Evolutionary conservation across 2,888 invertebrate genomes (phyloP), one percentile per base, ranked within the genome.

Genomic region (Chaitophorus viminalis): DNA sequence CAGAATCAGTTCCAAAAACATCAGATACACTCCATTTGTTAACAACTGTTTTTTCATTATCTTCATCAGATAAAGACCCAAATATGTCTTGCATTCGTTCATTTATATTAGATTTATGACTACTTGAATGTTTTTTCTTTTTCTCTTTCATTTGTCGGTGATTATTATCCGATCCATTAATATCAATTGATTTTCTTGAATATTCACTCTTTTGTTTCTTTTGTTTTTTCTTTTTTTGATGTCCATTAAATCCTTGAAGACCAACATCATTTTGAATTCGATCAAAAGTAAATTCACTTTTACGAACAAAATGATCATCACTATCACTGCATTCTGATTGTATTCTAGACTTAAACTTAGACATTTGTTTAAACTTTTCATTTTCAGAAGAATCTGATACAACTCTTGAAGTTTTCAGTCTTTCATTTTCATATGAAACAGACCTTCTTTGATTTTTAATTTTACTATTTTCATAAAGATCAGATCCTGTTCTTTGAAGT

Each of bases 61-160:
- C 93, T 89, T 94, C 95, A 90, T 96, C 97, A 1, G 97, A 96
- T 89, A 96, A 92, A 21, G 96, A 95, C 0, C 96, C 97, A 92
- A 97, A 97, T 89, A 97, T 96, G 90, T 96, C 96, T 91, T 96
- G 96, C 95, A 96, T 89, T 25, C 72, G 33, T 78, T 88, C 89
- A 65, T 88, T 83, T 11, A 87, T 87, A 60, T 81, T 87, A 46
- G 81, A 60, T 65, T 89, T 89, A 46, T 76, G 70, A 75, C 33
- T 81, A 17, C 68, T 65, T 3, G 83, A 88, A 86, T 86, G 88
- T 52, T 86, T 87, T 36, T 85, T 92, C 29, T 91, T 91, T 89
- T 92, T 92, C 46, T 92, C 92, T 46, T 92, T 92, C 3, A 92
- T 91, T 82, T 92, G 92, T 84, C 92, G 92, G 84, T 91, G 33